A percentile compares a stretch with the other conserved stretches of the same genome.
These are phyloP conservation scores for Cotesia glomerata DNA, from an alignment of 1,140 invertebrate species.

Conservation along the genomic window DNA sequence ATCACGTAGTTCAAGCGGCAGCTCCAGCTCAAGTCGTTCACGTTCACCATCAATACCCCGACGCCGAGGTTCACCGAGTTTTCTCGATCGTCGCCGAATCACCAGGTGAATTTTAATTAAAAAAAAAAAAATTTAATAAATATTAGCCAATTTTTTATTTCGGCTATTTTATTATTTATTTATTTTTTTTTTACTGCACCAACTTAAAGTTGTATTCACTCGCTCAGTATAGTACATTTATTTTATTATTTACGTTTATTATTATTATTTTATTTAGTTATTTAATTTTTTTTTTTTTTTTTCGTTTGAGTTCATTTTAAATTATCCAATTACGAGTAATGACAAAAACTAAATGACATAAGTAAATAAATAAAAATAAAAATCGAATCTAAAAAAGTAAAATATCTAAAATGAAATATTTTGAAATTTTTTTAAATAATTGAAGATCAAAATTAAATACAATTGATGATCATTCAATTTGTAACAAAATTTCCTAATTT, in stretches of 20 bases:
- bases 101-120: constrained; percentile 75
- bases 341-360: neutral
- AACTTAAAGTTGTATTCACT: constrained; percentile 26
- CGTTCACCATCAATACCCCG: constrained; percentile 86
- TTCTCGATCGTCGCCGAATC: constrained; percentile 85
- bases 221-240: constrained; percentile 16
- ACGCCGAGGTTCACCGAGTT: constrained; percentile 87
- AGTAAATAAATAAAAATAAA: neutral
- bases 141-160: no score
- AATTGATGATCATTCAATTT: neutral
- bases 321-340: neutral
- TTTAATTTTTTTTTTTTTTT: neutral
- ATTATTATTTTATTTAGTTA: constrained; percentile 5
- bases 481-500: constrained; percentile 24
- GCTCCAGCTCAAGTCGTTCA: constrained; percentile 65
- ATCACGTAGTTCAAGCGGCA: constrained; percentile 45
- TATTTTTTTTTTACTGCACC: constrained; percentile 23
- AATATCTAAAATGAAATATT: neutral
- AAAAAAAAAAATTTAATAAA: no score
- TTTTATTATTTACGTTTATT: constrained; percentile 3
- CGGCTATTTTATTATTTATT: neutral
- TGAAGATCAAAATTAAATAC: neutral
- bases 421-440: neutral
- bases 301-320: neutral
- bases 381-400: neutral